Evolutionary conservation across 2,797 vertebrate species (phyloP).

Genomic region (Cossypha polioptera): DNA sequence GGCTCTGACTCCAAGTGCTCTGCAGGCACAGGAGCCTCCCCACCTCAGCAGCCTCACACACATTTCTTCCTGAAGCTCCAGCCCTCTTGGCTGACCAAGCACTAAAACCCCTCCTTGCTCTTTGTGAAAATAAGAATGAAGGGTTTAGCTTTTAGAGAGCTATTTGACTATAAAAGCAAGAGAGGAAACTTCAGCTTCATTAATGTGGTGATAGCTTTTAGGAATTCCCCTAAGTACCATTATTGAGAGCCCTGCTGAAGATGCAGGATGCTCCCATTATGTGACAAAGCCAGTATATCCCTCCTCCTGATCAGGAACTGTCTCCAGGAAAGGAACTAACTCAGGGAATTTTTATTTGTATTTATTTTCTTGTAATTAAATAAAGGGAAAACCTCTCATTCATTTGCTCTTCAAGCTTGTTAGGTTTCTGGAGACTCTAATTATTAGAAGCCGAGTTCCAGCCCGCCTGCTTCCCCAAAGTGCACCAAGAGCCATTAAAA

Average conservation of each 20-base stretch:
- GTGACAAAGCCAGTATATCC: not conserved
- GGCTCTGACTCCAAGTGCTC: conserved; percentile 15
- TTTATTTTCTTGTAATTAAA: conserved; percentile 26
- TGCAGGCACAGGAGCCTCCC: conserved; percentile 38
- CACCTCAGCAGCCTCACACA: not conserved
- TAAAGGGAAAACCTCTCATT: conserved; percentile 16
- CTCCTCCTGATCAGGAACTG: not conserved
- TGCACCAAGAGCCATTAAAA: not conserved
- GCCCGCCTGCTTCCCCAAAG: not conserved
- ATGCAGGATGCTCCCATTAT: conserved; percentile 39
- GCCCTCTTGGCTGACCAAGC: conserved; percentile 30
- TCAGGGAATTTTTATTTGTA: not conserved
- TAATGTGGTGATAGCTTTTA: conserved; percentile 39
- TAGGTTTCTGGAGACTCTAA: not conserved
- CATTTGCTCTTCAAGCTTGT: not conserved
- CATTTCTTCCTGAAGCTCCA: not conserved
- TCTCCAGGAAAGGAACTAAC: conserved; percentile 24
- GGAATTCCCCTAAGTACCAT: conserved; percentile 56
- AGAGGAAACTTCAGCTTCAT: conserved; percentile 31
- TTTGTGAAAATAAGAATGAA: conserved; percentile 48
- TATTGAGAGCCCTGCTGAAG: conserved; percentile 1
- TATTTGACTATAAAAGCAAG: conserved; percentile 45
- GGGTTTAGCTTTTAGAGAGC: conserved; percentile 45
- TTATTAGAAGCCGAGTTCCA: not conserved
- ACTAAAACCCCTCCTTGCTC: not conserved